A percentile compares a stretch with the other conserved stretches of the same genome.
Evolutionary conservation across 2,888 invertebrate genomes (phyloP).

Genomic region (Cryptocheilus praepositus): DNA sequence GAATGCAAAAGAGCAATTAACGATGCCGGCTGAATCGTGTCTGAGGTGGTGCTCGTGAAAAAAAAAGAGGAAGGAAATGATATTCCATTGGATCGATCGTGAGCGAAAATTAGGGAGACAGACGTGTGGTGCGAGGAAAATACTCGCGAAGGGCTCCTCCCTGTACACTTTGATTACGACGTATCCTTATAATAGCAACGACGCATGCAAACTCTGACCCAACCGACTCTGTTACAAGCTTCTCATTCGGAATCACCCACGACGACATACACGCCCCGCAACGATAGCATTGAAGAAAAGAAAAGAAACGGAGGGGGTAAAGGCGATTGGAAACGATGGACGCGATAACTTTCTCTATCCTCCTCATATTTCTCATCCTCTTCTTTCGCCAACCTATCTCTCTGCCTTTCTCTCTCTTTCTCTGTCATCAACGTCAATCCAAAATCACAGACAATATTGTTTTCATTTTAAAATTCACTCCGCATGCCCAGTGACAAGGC

Average conservation of each 20-base stretch:
- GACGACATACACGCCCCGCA: background rate
- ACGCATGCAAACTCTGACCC: too few relatives aligned
- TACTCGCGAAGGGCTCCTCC: too few relatives aligned
- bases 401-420: slow-evolving; percentile 8
- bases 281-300: background rate
- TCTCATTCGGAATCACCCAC: too few relatives aligned
- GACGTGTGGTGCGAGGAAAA: too few relatives aligned
- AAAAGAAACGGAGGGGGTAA: slow-evolving; percentile 2
- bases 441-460: slow-evolving; percentile 67
- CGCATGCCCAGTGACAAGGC: slow-evolving; percentile 29
- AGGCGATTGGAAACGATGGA: slow-evolving; percentile 10
- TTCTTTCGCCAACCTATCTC: slow-evolving; percentile 12
- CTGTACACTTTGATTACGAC: too few relatives aligned
- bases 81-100: background rate
- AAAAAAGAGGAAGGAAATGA: background rate
- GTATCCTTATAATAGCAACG: too few relatives aligned
- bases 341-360: slow-evolving; percentile 6
- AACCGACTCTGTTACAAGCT: too few relatives aligned
- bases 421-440: slow-evolving; percentile 49
- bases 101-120: too few relatives aligned
- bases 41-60: background rate
- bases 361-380: slow-evolving; percentile 1
- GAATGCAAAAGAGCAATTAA: too few relatives aligned
- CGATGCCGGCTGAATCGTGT: too few relatives aligned
- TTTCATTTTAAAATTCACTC: slow-evolving; percentile 44